Conservation (phyloP, 2,113 vertebrate genomes). For the Sylvilagus bachmani region DNA sequence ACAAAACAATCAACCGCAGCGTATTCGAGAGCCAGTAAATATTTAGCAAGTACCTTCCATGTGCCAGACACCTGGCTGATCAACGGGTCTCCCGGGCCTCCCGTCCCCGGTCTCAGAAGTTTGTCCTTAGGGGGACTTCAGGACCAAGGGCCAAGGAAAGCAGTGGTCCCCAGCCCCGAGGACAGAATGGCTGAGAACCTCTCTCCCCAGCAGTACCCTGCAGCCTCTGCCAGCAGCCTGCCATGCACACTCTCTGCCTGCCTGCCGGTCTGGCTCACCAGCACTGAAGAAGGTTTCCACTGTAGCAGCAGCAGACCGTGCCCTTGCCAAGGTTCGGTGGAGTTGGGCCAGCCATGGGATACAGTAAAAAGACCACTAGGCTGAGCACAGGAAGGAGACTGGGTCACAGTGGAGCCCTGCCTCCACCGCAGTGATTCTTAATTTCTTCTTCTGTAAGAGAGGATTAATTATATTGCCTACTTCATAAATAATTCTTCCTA, state of each 20-base stretch:
- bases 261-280: neutral
- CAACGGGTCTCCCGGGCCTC: neutral
- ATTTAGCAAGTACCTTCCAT: slow-evolving; percentile 1
- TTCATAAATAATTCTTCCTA: neutral
- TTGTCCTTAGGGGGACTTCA: slow-evolving; percentile 13
- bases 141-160: neutral
- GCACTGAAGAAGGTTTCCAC: neutral
- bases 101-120: neutral
- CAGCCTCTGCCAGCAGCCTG: neutral
- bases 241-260: neutral
- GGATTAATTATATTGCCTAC: neutral
- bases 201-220: neutral
- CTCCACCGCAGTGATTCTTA: neutral
- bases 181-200: neutral
- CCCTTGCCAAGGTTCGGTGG: neutral
- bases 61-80: slow-evolving; percentile 26
- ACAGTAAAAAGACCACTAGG: neutral
- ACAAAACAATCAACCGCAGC: slow-evolving; percentile 63
- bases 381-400: neutral
- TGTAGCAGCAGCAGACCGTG: neutral
- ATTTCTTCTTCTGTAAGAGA: neutral
- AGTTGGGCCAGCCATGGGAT: neutral
- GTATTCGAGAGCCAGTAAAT: slow-evolving; percentile 62
- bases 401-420: neutral
- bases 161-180: neutral